Evolutionary conservation across 2,113 vertebrate species (phyloP).

Genomic region (Vulpes ferrilata): DNA sequence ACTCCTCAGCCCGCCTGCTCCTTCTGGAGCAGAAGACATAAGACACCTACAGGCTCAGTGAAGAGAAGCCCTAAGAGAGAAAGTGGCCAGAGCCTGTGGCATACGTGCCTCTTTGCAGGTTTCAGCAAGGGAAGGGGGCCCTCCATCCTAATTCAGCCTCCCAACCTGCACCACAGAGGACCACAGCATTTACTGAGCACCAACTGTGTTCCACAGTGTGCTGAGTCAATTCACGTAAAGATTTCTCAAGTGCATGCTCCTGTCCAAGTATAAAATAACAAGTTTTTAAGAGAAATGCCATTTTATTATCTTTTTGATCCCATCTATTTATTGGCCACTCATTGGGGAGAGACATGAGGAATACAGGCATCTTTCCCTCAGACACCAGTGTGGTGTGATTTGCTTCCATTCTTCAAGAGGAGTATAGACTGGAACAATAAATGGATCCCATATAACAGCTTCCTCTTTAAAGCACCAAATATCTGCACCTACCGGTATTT

Average conservation of each 20-base stretch:
- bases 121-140: not conserved
- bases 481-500: not conserved
- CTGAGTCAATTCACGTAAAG: not conserved
- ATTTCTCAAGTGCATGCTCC: not conserved
- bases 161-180: not conserved
- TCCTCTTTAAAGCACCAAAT: not conserved
- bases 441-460: not conserved
- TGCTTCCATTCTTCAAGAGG: not conserved
- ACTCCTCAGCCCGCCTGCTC: not conserved
- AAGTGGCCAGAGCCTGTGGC: not conserved
- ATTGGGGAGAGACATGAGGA: not conserved
- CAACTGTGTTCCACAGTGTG: not conserved
- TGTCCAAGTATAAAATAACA: not conserved
- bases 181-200: not conserved
- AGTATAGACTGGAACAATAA: not conserved
- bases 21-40: not conserved
- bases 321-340: not conserved
- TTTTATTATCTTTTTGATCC: not conserved
- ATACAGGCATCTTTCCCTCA: not conserved
- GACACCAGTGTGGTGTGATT: not conserved
- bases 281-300: not conserved
- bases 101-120: too few relatives aligned
- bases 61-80: not conserved
- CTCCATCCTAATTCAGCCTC: not conserved
- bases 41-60: not conserved